Conservation (phyloP, 2,113 vertebrate species). For the Periophthalmodon schlosseri region DNA sequence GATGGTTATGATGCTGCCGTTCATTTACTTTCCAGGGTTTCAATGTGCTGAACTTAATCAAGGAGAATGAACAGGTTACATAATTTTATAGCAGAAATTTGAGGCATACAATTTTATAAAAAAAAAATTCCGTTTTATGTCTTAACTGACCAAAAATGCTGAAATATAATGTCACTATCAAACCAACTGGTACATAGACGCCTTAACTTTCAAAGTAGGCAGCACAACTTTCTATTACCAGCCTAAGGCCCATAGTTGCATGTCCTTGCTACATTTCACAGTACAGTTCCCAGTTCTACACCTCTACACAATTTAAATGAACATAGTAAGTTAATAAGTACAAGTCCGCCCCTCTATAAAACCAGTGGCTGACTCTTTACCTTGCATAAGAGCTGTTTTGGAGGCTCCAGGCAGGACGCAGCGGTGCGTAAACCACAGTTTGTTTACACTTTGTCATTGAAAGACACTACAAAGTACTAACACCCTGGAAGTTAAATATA, state of each 20-base stretch:
- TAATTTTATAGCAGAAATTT: background rate
- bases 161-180: too few relatives aligned
- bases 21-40: background rate
- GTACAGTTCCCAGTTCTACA: background rate
- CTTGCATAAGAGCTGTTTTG: conserved; percentile 7
- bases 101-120: background rate
- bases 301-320: background rate
- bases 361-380: conserved; percentile 2
- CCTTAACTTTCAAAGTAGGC: background rate
- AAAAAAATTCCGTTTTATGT: too few relatives aligned
- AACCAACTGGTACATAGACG: background rate
- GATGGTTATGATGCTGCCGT: background rate
- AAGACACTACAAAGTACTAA: conserved; percentile 11
- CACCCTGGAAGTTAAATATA: background rate
- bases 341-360: background rate
- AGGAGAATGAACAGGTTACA: background rate
- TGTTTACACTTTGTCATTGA: background rate
- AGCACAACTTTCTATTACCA: background rate
- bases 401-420: conserved; percentile 1
- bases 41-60: background rate
- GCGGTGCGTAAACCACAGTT: background rate
- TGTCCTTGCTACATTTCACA: background rate
- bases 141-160: background rate
- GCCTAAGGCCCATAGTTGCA: background rate
- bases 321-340: background rate